Conservation (phyloP, 2,797 vertebrate species). For the Cuculus canorus region DNA sequence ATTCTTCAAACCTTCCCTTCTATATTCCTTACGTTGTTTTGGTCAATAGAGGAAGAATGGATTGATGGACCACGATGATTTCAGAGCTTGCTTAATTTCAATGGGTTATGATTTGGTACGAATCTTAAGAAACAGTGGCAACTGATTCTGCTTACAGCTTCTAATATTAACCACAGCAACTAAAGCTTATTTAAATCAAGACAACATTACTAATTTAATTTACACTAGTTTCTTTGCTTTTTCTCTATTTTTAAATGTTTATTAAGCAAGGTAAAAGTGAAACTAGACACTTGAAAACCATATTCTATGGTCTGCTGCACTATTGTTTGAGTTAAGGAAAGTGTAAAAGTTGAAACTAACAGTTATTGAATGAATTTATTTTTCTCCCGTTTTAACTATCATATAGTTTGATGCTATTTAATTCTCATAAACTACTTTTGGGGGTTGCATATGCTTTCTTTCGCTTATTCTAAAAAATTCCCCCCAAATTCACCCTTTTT, state of each 20-base stretch:
- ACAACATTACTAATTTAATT: constrained; percentile 3
- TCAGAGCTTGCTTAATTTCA: constrained; percentile 93
- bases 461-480: neutral
- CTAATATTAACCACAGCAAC: neutral
- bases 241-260: neutral
- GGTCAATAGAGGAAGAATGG: constrained; percentile 90
- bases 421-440: neutral
- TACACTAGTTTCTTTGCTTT: neutral
- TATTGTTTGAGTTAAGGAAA: neutral
- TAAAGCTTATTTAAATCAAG: neutral
- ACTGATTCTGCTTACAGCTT: neutral
- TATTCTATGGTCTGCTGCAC: neutral
- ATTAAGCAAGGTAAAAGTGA: neutral
- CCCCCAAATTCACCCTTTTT: neutral
- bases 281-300: neutral
- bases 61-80: constrained; percentile 97
- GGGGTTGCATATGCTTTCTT: neutral
- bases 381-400: neutral
- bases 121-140: constrained; percentile 8
- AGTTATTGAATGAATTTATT: neutral
- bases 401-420: neutral
- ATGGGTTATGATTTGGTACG: constrained; percentile 89
- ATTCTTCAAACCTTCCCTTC: constrained; percentile 34
- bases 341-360: neutral
- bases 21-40: neutral